phyloP scores from a whole-genome alignment of 2,888 invertebrate species.

The Periphyllus acericola region DNA sequence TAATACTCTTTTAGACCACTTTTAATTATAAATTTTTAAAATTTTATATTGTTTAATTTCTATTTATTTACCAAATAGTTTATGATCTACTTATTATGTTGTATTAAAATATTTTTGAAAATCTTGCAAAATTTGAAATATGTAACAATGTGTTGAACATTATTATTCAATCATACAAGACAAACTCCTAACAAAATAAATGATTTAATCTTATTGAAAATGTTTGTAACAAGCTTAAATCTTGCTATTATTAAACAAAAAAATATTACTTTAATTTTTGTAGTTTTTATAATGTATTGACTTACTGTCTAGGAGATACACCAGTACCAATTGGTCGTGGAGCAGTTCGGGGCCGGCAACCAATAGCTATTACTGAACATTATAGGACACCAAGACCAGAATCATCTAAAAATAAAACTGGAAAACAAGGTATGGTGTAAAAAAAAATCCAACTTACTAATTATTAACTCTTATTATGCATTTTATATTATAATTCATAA shows the following conservation, averaged over 20 bases:
- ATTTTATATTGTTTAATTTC: too few species aligned
- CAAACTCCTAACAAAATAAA: neutral
- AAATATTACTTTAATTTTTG: neutral
- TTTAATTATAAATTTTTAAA: neutral
- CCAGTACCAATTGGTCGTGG: conserved; percentile 1
- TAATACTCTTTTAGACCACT: too few species aligned
- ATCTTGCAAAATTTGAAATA: too few species aligned
- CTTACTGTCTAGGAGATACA: neutral
- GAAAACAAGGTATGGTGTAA: conserved; percentile 17
- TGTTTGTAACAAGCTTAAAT: neutral
- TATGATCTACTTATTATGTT: too few species aligned
- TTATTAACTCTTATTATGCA: neutral
- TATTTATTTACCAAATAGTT: neutral
- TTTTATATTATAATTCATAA: too few species aligned
- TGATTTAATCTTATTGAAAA: neutral
- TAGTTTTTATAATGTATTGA: neutral
- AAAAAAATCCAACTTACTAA: neutral
- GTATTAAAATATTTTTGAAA: too few species aligned
- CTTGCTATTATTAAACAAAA: too few species aligned
- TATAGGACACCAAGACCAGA: neutral
- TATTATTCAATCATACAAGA: too few species aligned
- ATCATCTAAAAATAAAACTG: neutral
- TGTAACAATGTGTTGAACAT: too few species aligned
- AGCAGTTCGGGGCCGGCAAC: neutral
- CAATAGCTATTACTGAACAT: neutral